These are phyloP conservation scores for Eulemur coronatus DNA, from an alignment of 2,797 vertebrate species.

Conservation along the genomic window DNA sequence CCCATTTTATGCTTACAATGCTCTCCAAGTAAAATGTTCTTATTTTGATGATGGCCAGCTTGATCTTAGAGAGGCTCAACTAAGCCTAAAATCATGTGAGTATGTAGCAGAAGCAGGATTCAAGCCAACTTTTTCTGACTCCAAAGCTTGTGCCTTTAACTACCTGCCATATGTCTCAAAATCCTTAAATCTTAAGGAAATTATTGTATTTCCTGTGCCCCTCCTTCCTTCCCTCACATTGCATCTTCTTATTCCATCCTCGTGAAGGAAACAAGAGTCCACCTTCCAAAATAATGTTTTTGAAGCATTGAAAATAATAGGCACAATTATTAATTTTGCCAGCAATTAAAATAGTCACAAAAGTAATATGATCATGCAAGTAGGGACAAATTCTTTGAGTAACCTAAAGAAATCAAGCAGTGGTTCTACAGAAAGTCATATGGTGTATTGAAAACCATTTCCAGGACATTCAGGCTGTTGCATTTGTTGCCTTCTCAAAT, in stretches of 20 bases:
- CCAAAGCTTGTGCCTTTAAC: background rate
- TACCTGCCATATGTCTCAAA: background rate
- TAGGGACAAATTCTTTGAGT: background rate
- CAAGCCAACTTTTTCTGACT: background rate
- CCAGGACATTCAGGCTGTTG: background rate
- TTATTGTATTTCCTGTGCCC: background rate
- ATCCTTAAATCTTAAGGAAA: background rate
- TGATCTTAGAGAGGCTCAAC: background rate
- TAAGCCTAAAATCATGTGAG: conserved; percentile 4
- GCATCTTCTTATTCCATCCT: background rate
- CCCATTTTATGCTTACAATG: background rate
- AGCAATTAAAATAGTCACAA: background rate
- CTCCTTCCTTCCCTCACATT: background rate
- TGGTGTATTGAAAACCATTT: background rate
- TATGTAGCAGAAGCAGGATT: background rate
- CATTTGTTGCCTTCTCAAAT: background rate
- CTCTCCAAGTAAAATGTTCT: background rate
- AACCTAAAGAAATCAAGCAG: background rate
- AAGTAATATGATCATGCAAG: background rate
- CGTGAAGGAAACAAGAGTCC: background rate
- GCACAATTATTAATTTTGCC: background rate
- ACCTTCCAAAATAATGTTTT: background rate
- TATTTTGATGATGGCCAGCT: background rate
- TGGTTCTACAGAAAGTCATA: background rate
- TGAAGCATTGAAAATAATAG: background rate